Conservation (phyloP, 2,888 invertebrate genomes). For the Pterobdella sp. region DNA sequence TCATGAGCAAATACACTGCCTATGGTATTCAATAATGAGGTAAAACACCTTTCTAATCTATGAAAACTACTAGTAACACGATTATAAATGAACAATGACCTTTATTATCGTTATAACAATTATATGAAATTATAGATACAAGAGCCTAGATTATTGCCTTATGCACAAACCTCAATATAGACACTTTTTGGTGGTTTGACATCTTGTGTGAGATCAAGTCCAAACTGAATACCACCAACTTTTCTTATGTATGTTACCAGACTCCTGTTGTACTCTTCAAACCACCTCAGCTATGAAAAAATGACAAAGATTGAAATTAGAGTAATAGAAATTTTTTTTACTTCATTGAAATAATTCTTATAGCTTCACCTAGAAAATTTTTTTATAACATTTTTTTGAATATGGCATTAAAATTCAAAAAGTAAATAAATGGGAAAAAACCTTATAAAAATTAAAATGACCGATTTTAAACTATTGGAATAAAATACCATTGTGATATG, state of each 20-base stretch:
- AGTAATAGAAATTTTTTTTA: not conserved
- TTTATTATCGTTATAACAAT: no score
- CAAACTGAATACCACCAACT: constrained; percentile 63
- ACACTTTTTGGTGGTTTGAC: constrained; percentile 82
- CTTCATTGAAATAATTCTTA: not conserved
- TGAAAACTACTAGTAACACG: no score
- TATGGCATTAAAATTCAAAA: not conserved
- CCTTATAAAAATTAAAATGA: not conserved
- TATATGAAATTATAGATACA: no score
- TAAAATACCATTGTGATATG: no score
- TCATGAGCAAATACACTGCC: no score
- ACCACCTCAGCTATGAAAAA: constrained; percentile 63
- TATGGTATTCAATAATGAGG: no score
- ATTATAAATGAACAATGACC: no score
- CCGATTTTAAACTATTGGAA: not conserved
- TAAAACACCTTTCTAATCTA: no score
- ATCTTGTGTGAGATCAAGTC: constrained; percentile 72
- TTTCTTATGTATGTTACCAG: constrained; percentile 82
- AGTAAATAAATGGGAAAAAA: not conserved
- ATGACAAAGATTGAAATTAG: not conserved
- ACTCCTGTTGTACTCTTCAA: constrained; percentile 75
- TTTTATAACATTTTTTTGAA: not conserved
- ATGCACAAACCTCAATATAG: constrained; percentile 69
- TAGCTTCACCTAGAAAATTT: not conserved
- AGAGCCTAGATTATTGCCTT: no score